Conservation (phyloP, 1,140 invertebrate genomes). For the Brachionus angularis region DNA sequence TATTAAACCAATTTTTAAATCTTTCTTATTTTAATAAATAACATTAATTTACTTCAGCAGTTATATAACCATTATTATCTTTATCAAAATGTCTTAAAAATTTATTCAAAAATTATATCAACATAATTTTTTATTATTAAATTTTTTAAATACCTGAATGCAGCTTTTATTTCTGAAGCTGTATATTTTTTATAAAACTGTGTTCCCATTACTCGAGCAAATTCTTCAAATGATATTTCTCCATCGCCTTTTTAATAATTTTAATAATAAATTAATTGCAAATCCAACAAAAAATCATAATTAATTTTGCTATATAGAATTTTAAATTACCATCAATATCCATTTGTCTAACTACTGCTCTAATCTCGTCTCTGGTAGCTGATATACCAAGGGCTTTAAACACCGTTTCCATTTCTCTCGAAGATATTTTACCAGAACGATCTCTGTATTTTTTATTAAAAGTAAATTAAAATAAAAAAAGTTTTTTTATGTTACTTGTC, state of each 20-base stretch:
- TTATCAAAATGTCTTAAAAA: constrained; percentile 39
- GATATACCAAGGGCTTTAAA: constrained; percentile 13
- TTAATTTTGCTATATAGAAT: neutral
- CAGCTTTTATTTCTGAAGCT: neutral
- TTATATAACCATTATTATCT: constrained; percentile 33
- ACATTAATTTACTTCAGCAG: no score
- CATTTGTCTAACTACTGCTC: constrained; percentile 20
- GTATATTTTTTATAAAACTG: constrained; percentile 17
- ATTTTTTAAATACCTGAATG: no score
- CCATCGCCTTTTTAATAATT: no score
- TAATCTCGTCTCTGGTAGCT: constrained; percentile 15
- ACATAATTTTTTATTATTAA: no score
- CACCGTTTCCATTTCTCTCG: constrained; percentile 13
- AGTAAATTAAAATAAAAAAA: neutral
- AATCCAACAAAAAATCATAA: neutral
- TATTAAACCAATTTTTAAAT: no score
- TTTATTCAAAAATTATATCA: no score
- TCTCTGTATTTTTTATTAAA: constrained; percentile 9
- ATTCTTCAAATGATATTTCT: constrained; percentile 37
- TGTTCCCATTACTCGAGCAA: constrained; percentile 24
- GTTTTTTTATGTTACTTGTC: neutral
- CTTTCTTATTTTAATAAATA: no score
- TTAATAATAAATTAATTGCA: no score
- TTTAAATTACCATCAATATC: constrained; percentile 10
- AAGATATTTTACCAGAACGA: constrained; percentile 6